Base-by-base conservation (phyloP, 2,797 vertebrate species). In the Leuciscus waleckii region DNA sequence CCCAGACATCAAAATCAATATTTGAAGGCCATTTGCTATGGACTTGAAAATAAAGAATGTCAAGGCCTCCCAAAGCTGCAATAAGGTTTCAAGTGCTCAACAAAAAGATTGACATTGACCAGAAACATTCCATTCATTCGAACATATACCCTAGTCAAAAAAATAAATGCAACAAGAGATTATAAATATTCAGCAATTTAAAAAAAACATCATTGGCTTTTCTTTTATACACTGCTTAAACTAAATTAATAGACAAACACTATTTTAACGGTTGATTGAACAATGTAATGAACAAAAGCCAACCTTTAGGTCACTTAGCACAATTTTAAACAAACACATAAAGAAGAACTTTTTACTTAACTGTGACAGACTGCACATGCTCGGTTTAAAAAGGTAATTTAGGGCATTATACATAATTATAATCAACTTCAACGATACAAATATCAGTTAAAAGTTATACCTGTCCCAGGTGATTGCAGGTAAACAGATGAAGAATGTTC, bases 1-100 rank as follows among this genome's bases (percentile, higher is more conserved):
- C 90, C 89, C 87, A 90, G 93, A 93, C 93, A 93, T 91, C 90
- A 89, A 92, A 91, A 94, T 95, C 94, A 91, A 94, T 94, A 93
- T 89, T 90, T 88, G 87, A 91, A 92, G 89, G 86, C 87, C 87
- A 65, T 88, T 93, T 94, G 92, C 94, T 92, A 93, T 83, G 29
- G 69, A 75, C 88, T 93, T 90, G 91, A 91, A 94, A 93, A 93
- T 70, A 70, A 79, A 79, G 65, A 78, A 79, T 79, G 46, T 84
- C 74, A 79, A 68, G 65, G 58, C 82, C 61, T 76, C 46, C 71
- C 58, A 54, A 39, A 77, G 58, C 73, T 76, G 41, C 58, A 83
- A 68, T 83, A 76, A 83, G 82, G 29, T 26, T 83, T 65, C 61
- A 65, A 54, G 82, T 46, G 61, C 43, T 65, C 32, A 4, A 26